Evolutionary conservation across 1,140 invertebrate species (phyloP).

Genomic region (Caerostris extrusa): DNA sequence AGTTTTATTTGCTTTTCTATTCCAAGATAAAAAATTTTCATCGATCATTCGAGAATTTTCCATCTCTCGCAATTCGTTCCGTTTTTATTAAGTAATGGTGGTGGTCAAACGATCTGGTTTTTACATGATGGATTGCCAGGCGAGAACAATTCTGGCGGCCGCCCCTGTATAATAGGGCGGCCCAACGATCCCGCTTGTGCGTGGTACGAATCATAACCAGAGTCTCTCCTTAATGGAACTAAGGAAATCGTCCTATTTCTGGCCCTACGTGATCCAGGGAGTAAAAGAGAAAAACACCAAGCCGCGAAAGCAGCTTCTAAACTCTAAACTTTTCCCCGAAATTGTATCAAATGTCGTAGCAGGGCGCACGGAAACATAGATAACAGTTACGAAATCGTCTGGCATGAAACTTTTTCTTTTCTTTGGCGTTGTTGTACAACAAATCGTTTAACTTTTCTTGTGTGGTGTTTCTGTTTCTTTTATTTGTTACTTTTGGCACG

Average conservation of each 20-base stretch:
- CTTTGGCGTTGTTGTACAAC: conserved; percentile 49
- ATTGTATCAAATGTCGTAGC: conserved; percentile 61
- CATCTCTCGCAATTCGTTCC: neutral
- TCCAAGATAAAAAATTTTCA: neutral
- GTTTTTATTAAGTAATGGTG: conserved; percentile 42
- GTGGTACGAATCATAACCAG: conserved; percentile 57
- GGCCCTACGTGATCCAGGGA: conserved; percentile 34
- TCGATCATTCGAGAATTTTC: neutral
- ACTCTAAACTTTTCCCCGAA: conserved; percentile 49
- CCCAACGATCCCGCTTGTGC: conserved; percentile 32
- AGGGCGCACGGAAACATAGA: conserved; percentile 19
- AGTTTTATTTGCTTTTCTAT: neutral
- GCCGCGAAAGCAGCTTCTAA: conserved; percentile 42
- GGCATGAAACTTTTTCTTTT: conserved; percentile 40
- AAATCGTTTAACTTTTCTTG: conserved; percentile 52
- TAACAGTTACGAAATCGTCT: conserved; percentile 46
- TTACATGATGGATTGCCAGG: conserved; percentile 42
- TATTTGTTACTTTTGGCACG: conserved; percentile 27
- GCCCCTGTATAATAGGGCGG: conserved; percentile 42
- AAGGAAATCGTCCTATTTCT: conserved; percentile 56
- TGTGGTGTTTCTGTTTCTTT: neutral
- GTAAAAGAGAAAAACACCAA: conserved; percentile 32
- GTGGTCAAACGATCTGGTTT: conserved; percentile 40
- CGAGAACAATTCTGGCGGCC: conserved; percentile 38
- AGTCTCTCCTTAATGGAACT: conserved; percentile 53